Conservation (phyloP, 2,888 invertebrate genomes). For the Caprella mutica region DNA sequence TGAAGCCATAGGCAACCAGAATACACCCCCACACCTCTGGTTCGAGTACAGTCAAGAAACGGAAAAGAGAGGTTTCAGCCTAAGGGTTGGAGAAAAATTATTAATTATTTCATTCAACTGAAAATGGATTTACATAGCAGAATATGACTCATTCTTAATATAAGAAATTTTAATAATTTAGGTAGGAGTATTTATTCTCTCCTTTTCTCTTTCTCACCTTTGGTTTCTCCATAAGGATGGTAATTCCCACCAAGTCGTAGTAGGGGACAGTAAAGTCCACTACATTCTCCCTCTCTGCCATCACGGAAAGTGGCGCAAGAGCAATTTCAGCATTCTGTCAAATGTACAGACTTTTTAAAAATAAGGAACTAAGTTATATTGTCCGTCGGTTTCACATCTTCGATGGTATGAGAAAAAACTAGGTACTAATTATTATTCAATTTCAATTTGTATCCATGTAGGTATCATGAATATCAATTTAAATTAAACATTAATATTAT, state of each 20-base stretch:
- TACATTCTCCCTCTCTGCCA: slow-evolving; percentile 93
- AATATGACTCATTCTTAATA: background rate
- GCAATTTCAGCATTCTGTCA: slow-evolving; percentile 74
- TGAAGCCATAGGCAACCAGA: slow-evolving; percentile 85
- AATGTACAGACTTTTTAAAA: too few relatives aligned
- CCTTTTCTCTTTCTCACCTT: slow-evolving; percentile 45
- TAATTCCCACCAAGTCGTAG: slow-evolving; percentile 93
- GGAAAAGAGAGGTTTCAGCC: slow-evolving; percentile 75
- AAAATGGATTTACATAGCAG: background rate
- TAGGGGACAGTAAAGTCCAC: slow-evolving; percentile 94
- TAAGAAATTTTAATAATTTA: background rate
- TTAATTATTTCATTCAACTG: background rate
- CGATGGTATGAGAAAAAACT: too few relatives aligned
- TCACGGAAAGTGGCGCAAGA: slow-evolving; percentile 83
- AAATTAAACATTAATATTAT: too few relatives aligned
- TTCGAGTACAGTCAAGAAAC: slow-evolving; percentile 90
- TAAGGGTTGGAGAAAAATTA: too few relatives aligned
- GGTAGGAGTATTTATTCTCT: background rate
- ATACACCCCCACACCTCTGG: slow-evolving; percentile 95
- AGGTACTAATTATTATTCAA: too few relatives aligned
- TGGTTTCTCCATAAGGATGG: slow-evolving; percentile 87
- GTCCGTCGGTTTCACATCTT: too few relatives aligned
- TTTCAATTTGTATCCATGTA: too few relatives aligned
- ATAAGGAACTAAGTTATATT: too few relatives aligned
- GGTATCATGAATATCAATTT: too few relatives aligned